phyloP scores from a whole-genome alignment of 2,888 invertebrate genomes.

The Cremastobaeus sp. region DNA sequence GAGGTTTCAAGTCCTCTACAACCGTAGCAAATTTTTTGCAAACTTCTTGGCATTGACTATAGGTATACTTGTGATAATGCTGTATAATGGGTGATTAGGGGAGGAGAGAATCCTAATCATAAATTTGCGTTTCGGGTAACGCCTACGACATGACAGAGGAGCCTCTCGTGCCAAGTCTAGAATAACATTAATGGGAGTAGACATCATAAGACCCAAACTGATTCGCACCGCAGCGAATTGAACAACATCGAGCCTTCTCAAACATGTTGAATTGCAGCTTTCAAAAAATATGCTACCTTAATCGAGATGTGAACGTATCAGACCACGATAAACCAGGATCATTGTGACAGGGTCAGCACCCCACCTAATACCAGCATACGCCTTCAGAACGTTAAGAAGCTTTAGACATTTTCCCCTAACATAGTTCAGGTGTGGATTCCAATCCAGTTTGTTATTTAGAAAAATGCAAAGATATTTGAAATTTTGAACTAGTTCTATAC shows the following conservation, averaged over 20 bases:
- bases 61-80: neutral
- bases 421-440: neutral
- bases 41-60: neutral
- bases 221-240: neutral
- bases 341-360: neutral
- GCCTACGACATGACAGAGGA: neutral
- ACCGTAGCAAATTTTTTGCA: neutral
- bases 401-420: neutral
- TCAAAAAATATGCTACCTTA: neutral
- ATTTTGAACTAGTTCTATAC: neutral
- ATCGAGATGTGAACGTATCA: neutral
- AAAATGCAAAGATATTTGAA: neutral
- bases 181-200: constrained; percentile 2
- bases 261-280: too few relatives aligned
- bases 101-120: neutral
- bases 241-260: neutral
- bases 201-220: neutral
- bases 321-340: neutral
- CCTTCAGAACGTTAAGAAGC: neutral
- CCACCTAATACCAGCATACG: neutral
- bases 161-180: neutral
- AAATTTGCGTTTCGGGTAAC: neutral
- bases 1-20: neutral
- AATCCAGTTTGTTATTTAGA: neutral
- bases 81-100: neutral